phyloP scores from a whole-genome alignment of 2,113 vertebrate species.

The Brachyistius frenatus region DNA sequence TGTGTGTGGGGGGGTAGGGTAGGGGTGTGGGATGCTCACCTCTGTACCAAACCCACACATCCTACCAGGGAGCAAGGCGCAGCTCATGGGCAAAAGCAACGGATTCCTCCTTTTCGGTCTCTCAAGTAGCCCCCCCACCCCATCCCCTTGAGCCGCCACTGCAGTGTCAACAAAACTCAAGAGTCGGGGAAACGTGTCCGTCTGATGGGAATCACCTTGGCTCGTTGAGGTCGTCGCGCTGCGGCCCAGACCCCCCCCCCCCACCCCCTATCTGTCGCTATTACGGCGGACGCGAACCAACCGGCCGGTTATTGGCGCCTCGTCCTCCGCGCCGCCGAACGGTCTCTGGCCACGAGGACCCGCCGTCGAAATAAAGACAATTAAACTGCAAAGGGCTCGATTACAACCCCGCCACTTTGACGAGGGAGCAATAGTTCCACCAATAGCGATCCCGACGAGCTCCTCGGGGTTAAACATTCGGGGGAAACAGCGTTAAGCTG shows the following conservation, averaged over 20 bases:
- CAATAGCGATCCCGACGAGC: constrained; percentile 51
- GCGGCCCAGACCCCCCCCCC: constrained; percentile 43
- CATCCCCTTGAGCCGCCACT: constrained; percentile 53
- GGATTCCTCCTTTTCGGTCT: constrained; percentile 67
- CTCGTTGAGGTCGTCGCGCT: constrained; percentile 50
- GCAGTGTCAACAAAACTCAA: constrained; percentile 75
- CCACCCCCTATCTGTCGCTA: constrained; percentile 59
- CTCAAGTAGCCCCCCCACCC: constrained; percentile 61
- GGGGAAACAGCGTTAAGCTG: constrained; percentile 73
- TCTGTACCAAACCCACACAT: constrained; percentile 72
- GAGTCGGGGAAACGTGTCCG: constrained; percentile 57
- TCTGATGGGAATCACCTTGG: constrained; percentile 66
- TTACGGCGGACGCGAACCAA: constrained; percentile 57
- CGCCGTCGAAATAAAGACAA: constrained; percentile 72
- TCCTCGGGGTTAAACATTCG: constrained; percentile 74
- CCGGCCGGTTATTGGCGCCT: constrained; percentile 61
- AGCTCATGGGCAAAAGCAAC: constrained; percentile 73
- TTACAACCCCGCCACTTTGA: constrained; percentile 75
- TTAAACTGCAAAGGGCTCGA: constrained; percentile 77
- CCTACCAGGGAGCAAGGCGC: constrained; percentile 71
- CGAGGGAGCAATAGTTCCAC: constrained; percentile 70
- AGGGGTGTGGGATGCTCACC: constrained; percentile 61
- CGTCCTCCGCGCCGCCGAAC: constrained; percentile 59
- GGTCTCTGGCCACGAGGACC: constrained; percentile 62
- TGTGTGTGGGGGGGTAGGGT: constrained; percentile 27